Base-by-base conservation (phyloP, 1,140 invertebrate species). In the Cardiocondyla obscurior region DNA sequence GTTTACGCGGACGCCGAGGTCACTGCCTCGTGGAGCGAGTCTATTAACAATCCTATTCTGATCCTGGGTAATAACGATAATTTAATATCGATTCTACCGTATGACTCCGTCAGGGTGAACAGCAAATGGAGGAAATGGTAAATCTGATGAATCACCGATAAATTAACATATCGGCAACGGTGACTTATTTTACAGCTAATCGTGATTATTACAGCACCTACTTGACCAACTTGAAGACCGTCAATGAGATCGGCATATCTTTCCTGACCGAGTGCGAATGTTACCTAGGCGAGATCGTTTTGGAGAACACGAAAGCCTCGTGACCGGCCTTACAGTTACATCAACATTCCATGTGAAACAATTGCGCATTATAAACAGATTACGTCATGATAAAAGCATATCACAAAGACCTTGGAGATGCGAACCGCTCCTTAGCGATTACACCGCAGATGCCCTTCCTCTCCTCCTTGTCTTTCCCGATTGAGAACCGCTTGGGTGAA, bases 101-200 rank as follows among this genome's bases (percentile, higher is more conserved):
- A 86, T 14, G 62, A 87, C 77, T 91, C 86, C 0, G 58, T 77
- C 0, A 58, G 90, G 33, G 64, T 93, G 0, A 67, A 81, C 14
- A 76, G 67, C 0, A 86, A 70, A 8, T 94, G 93, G 93, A 92
- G 82, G 65, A 91, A 91, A 86, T 92, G 91, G 93, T 94, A 86
- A 83, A 25, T 67, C 10, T 60, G 39, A n/a, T 12, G 19, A 65
- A 28, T 36, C 14, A 16, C 6, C 8, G 64, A 64, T 1, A 0
- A 51, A 67, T 67, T 28, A 67, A 16, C 12, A 22, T 46, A 39
- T 74, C 0, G 6, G 55, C 16, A 19, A 57, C 2, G 10, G 22
- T 67, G 16, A 6, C 14, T 4, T 4, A 10, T 5, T 33, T 51
- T 19, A 33, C 1, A 44, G 42, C 19, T 16, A 12, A 85, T 4